A percentile compares a stretch with the other conserved stretches of the same genome.
phyloP scores from a whole-genome alignment of 1,140 invertebrate genomes.

The Neodiprion lecontei region DNA sequence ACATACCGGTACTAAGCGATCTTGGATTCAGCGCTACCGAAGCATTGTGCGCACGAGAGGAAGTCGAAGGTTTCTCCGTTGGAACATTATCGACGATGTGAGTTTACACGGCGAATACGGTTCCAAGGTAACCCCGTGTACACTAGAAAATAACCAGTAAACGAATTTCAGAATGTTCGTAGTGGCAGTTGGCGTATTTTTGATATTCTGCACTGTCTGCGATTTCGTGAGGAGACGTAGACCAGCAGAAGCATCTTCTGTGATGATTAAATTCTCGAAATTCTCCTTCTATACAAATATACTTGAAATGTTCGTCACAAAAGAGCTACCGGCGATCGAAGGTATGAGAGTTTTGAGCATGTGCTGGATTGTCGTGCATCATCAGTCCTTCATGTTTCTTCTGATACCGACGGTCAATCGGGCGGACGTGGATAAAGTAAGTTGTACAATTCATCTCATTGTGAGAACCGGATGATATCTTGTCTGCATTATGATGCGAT shows the following conservation, averaged over 20 bases:
- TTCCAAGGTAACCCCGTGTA: no score
- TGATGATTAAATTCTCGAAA: slow-evolving; percentile 6
- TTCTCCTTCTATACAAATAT: slow-evolving; percentile 49
- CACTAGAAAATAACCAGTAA: no score
- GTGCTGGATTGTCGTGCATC: slow-evolving; percentile 52
- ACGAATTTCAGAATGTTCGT: slow-evolving; percentile 16
- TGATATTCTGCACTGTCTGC: slow-evolving; percentile 22
- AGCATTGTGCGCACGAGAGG: slow-evolving; percentile 19
- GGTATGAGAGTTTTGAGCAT: slow-evolving; percentile 55
- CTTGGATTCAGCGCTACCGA: background rate
- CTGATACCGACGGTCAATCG: slow-evolving; percentile 30
- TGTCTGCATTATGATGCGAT: no score
- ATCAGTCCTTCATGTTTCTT: slow-evolving; percentile 41
- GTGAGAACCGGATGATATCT: no score
- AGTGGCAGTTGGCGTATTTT: slow-evolving; percentile 9
- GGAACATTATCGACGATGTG: slow-evolving; percentile 25
- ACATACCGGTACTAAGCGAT: background rate
- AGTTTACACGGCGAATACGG: background rate
- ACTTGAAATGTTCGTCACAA: slow-evolving; percentile 35
- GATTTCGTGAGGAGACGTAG: slow-evolving; percentile 7
- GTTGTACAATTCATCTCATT: background rate
- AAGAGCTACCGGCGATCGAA: slow-evolving; percentile 42
- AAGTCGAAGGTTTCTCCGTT: slow-evolving; percentile 13
- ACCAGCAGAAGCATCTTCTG: background rate
- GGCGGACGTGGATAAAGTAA: slow-evolving; percentile 28